These are phyloP conservation scores for Bugula neritina DNA, from an alignment of 2,888 invertebrate species.

Conservation along the genomic window DNA sequence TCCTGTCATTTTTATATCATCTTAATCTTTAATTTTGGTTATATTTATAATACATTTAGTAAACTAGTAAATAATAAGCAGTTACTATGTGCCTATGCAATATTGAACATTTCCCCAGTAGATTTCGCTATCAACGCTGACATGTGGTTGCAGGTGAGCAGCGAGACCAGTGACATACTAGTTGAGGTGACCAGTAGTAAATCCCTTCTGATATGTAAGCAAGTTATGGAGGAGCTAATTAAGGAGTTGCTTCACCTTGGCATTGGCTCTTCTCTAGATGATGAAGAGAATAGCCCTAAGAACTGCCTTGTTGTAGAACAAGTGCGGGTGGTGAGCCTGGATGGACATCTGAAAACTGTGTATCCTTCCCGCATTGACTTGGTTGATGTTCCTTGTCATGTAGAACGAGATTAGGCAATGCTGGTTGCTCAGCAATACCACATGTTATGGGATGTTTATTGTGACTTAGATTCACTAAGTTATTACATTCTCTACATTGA, in stretches of 20 bases:
- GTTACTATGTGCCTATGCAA: too few relatives aligned
- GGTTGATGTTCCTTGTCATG: constrained; percentile 35
- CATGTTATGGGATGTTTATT: too few relatives aligned
- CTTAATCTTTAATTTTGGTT: too few relatives aligned
- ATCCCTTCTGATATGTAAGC: constrained; percentile 62
- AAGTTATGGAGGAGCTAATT: constrained; percentile 65
- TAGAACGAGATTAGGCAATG: constrained; percentile 36
- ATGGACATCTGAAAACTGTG: constrained; percentile 67
- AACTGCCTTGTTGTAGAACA: constrained; percentile 58
- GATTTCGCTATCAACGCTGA: too few relatives aligned
- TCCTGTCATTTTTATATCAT: too few relatives aligned
- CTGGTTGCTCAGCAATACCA: too few relatives aligned
- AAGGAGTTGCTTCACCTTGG: constrained; percentile 60
- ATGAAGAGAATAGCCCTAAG: constrained; percentile 36
- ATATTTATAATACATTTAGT: too few relatives aligned
- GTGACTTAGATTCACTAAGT: too few relatives aligned
- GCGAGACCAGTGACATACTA: constrained; percentile 63
- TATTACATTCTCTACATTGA: too few relatives aligned
- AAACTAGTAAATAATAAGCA: too few relatives aligned
- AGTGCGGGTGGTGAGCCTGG: constrained; percentile 66
- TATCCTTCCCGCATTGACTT: constrained; percentile 75
- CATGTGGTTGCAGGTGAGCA: constrained; percentile 60
- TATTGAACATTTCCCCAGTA: too few relatives aligned
- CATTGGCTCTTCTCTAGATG: constrained; percentile 34
- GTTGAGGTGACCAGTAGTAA: constrained; percentile 71